Evolutionary conservation across 1,140 invertebrate species (phyloP), one percentile per base, ranked within the genome.

Genomic region (Aphelenchoides fujianensis): DNA sequence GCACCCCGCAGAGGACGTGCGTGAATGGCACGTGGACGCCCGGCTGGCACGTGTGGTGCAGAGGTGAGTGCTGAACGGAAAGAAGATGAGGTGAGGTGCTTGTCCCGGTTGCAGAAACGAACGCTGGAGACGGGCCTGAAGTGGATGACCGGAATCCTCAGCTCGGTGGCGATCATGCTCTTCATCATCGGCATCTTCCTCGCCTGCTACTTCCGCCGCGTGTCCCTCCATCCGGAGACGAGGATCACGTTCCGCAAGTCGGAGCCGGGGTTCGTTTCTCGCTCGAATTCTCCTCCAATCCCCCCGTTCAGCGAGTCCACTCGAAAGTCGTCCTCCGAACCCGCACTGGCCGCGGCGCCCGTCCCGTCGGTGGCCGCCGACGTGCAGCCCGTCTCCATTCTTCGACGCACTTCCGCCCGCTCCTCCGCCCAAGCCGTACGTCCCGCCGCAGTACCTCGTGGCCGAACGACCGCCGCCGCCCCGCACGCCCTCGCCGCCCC

Each of bases 11-110:
- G 68, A 54, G 79, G 27, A 79, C 75, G 30, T 81, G 79, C 64
- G 66, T 80, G 9, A 81, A 81, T 52, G 79, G 79, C 48, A 81
- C 79, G 28, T 81, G 79, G 79, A 73, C 80, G 31, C 79, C 76
- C 19, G 74, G 74, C n/a, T 75, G 74, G 74, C 75, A 78, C 48
- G 74, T 77, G 48, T 75, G 74, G 74, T 75, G 74, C 61, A 78
- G 73, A 75, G 34, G 73, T 77, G 53, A 74, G 73, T 77, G 27
- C 3, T 57, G n/a, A n/a, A 19, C n/a, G 31, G 2, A 1, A 48
- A 61, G n/a, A 61, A 61, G 1, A 2, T 28, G 16, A 19, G 19
- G 19, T 61, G n/a, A 19, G 30, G 16, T 61, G 36, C 2, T 35
- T 61, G 1, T n/a, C n/a, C n/a, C 16, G 28, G 36, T 61, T 19